Conservation (phyloP, 1,140 invertebrate genomes). For the Aphelenchoides avenae region DNA sequence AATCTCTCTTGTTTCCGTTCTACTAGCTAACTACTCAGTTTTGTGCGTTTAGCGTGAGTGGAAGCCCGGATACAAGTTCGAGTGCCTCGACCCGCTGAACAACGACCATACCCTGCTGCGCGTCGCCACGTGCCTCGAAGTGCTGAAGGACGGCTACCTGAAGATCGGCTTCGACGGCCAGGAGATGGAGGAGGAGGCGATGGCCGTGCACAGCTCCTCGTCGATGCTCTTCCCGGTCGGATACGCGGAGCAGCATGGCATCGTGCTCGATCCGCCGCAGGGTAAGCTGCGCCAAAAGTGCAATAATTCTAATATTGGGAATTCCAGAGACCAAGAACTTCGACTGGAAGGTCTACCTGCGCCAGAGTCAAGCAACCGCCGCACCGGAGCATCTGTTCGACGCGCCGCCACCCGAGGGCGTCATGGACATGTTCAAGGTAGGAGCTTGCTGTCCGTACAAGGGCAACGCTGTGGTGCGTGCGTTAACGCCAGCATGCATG, state of each 20-base stretch:
- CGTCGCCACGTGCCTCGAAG: slow-evolving; percentile 33
- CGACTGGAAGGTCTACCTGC: slow-evolving; percentile 24
- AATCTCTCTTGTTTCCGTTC: too few species aligned
- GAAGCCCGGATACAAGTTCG: too few species aligned
- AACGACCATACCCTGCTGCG: slow-evolving; percentile 19
- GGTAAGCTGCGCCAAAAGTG: slow-evolving; percentile 4
- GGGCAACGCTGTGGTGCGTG: too few species aligned
- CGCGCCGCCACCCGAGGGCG: slow-evolving; percentile 6
- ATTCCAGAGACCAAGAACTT: slow-evolving; percentile 20
- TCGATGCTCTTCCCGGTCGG: slow-evolving; percentile 25
- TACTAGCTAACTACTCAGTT: too few species aligned
- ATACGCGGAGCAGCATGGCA: slow-evolving; percentile 22
- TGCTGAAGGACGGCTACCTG: slow-evolving; percentile 38
- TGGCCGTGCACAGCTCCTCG: slow-evolving; percentile 25
- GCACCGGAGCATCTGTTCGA: slow-evolving; percentile 20
- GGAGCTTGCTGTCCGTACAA: too few species aligned
- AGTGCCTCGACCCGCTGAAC: slow-evolving; percentile 41
- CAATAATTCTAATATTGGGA: slow-evolving; percentile 6
- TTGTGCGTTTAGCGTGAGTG: too few species aligned
- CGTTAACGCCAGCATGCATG: too few species aligned
- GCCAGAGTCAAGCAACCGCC: slow-evolving; percentile 25
- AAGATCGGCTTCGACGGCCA: slow-evolving; percentile 44
- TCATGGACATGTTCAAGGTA: slow-evolving; percentile 24
- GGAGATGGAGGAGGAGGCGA: slow-evolving; percentile 35
- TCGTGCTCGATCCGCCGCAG: slow-evolving; percentile 13